phyloP scores from a whole-genome alignment of 2,888 invertebrate genomes.

The Trisateles emortualis region DNA sequence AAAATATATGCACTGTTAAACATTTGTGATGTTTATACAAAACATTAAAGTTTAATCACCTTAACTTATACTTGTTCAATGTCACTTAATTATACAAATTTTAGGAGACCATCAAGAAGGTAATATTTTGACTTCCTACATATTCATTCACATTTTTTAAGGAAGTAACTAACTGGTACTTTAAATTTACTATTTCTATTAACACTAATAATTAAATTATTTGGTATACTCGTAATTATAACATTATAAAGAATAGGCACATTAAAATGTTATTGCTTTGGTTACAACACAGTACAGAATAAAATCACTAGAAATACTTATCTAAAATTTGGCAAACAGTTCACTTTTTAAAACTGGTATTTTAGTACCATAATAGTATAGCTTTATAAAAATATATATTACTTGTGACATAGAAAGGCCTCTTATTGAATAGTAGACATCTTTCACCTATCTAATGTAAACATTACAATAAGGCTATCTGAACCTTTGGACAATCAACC shows the following conservation, averaged over 20 bases:
- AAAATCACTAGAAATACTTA: slow-evolving; percentile 78
- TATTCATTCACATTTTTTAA: slow-evolving; percentile 28
- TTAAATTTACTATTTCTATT: slow-evolving; percentile 41
- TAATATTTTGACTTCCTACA: slow-evolving; percentile 34
- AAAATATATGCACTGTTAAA: slow-evolving; percentile 53
- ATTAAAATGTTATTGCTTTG: slow-evolving; percentile 84
- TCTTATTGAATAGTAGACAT: slow-evolving; percentile 60
- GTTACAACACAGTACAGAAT: slow-evolving; percentile 80
- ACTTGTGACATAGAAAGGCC: slow-evolving; percentile 72
- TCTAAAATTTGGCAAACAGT: slow-evolving; percentile 83
- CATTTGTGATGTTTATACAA: slow-evolving; percentile 62
- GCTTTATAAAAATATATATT: slow-evolving; percentile 76
- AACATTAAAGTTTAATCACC: slow-evolving; percentile 42
- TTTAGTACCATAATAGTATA: slow-evolving; percentile 62
- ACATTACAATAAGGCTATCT: slow-evolving; percentile 73
- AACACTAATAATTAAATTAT: slow-evolving; percentile 67
- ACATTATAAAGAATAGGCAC: slow-evolving; percentile 77
- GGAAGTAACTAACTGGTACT: slow-evolving; percentile 29
- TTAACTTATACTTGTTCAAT: slow-evolving; percentile 67
- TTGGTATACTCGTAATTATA: slow-evolving; percentile 73
- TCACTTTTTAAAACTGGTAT: slow-evolving; percentile 71
- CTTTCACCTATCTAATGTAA: slow-evolving; percentile 74
- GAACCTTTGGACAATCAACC: slow-evolving; percentile 79
- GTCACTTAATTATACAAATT: slow-evolving; percentile 58
- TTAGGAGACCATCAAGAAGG: slow-evolving; percentile 64